These are phyloP conservation scores for Nasonovia ribisnigri DNA, from an alignment of 2,888 invertebrate species.

Conservation along the genomic window DNA sequence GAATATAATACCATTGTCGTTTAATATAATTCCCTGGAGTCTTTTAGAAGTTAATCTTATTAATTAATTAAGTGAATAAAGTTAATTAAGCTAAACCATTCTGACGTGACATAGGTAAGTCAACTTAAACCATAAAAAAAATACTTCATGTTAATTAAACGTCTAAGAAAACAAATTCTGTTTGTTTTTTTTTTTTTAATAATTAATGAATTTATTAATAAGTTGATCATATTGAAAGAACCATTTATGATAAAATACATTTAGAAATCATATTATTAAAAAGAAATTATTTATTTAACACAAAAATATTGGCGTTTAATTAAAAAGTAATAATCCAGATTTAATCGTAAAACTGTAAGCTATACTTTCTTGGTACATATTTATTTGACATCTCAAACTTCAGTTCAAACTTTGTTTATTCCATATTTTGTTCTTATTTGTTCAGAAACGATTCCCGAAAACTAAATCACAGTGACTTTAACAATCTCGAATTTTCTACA, in stretches of 20 bases:
- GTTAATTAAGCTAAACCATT: not conserved
- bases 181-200: not conserved
- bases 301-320: not conserved
- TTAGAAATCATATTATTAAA: not conserved
- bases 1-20: not conserved
- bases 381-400: not conserved
- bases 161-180: not conserved
- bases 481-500: not conserved
- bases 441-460: not conserved
- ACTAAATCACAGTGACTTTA: not conserved
- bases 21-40: not conserved
- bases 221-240: not conserved
- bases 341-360: not conserved
- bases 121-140: not conserved
- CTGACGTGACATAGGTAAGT: not conserved
- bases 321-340: not conserved
- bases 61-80: not conserved
- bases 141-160: not conserved
- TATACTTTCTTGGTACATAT: not conserved
- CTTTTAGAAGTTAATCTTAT: not conserved
- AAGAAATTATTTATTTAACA: not conserved
- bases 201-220: not conserved
- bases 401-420: not conserved
- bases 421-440: not conserved
- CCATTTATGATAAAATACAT: not conserved